These are phyloP conservation scores for Ptilonorhynchus violaceus DNA, from an alignment of 2,113 vertebrate species.

Conservation along the genomic window DNA sequence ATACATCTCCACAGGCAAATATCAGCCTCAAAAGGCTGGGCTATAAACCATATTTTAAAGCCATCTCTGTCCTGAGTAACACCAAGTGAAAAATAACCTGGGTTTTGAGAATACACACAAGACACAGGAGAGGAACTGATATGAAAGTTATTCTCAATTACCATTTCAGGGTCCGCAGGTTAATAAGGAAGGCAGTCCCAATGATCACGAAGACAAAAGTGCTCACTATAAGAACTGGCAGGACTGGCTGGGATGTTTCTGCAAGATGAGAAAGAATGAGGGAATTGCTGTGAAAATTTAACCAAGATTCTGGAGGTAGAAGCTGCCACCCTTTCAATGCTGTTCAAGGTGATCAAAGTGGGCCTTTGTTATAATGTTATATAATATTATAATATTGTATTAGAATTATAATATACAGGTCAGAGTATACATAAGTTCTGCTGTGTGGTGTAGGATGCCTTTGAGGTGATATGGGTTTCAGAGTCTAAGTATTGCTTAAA, in stretches of 20 bases:
- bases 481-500: not conserved
- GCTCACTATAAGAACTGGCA: not conserved
- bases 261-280: not conserved
- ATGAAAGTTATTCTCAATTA: not conserved
- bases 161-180: constrained; percentile 28
- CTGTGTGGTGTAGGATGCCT: not conserved
- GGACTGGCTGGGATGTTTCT: not conserved
- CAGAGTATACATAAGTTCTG: not conserved
- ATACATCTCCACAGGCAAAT: not conserved
- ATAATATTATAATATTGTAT: not conserved
- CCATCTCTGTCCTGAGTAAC: not conserved
- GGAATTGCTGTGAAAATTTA: not conserved
- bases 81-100: not conserved
- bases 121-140: not conserved
- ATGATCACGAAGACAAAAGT: not conserved
- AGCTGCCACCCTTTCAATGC: not conserved
- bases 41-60: not conserved
- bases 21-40: not conserved
- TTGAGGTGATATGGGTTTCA: not conserved
- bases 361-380: not conserved
- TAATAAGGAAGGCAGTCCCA: not conserved
- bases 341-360: not conserved
- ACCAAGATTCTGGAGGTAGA: not conserved
- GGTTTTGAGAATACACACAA: not conserved
- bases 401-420: not conserved